phyloP scores from a whole-genome alignment of 2,888 invertebrate species.

The Synergus laeviventris region DNA sequence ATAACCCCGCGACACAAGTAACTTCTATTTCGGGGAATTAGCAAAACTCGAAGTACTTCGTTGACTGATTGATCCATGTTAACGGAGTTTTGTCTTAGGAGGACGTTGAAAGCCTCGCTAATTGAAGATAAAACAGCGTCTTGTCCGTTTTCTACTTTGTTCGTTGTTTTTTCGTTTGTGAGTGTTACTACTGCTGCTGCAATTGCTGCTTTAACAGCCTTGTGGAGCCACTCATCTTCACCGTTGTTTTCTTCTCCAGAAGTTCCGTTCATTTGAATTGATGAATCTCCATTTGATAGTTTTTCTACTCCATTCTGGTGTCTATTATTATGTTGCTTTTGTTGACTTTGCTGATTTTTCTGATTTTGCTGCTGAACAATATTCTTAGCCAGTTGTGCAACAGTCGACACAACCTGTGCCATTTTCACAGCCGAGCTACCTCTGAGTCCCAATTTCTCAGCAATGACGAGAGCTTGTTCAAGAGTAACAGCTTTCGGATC shows the following conservation, averaged over 20 bases:
- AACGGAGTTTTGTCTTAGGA: constrained; percentile 58
- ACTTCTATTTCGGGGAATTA: constrained; percentile 67
- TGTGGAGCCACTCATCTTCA: constrained; percentile 58
- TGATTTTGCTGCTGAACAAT: constrained; percentile 63
- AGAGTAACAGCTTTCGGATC: constrained; percentile 72
- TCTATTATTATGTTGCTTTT: constrained; percentile 36
- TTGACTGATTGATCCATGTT: constrained; percentile 66
- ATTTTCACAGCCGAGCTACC: constrained; percentile 74
- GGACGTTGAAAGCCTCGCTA: constrained; percentile 69
- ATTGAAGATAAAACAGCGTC: constrained; percentile 68
- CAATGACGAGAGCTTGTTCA: constrained; percentile 69
- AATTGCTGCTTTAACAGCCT: constrained; percentile 66
- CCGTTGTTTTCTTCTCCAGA: constrained; percentile 42
- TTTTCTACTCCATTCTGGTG: constrained; percentile 43
- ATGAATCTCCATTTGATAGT: constrained; percentile 59
- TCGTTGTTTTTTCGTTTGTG: constrained; percentile 50
- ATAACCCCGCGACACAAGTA: constrained; percentile 66
- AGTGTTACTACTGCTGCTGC: constrained; percentile 67
- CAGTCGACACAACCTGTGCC: constrained; percentile 75
- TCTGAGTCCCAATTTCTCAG: constrained; percentile 72
- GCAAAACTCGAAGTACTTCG: constrained; percentile 64
- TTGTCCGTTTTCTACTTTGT: constrained; percentile 57
- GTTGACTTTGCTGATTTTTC: constrained; percentile 35
- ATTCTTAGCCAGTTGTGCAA: constrained; percentile 71
- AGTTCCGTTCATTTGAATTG: constrained; percentile 45